Evolutionary conservation across 2,113 vertebrate species (phyloP).

Genomic region (Silurus asotus): DNA sequence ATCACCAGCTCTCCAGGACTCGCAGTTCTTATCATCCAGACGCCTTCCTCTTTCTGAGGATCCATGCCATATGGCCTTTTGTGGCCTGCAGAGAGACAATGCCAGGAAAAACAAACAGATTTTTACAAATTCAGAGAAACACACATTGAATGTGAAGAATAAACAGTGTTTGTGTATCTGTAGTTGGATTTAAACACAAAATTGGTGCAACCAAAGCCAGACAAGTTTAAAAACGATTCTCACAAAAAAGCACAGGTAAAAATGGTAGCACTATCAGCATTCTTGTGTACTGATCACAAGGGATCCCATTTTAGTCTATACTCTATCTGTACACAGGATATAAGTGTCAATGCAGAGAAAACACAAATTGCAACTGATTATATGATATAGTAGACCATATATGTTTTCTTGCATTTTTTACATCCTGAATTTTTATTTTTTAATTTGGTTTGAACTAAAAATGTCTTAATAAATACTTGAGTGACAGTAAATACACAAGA

Average conservation of each 20-base stretch:
- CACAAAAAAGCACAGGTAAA: not conserved
- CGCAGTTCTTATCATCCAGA: slow-evolving; percentile 85
- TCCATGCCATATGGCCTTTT: slow-evolving; percentile 92
- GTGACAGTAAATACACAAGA: not conserved
- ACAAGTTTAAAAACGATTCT: not conserved
- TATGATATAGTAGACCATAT: not conserved
- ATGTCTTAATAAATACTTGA: not conserved
- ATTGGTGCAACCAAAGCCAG: not conserved
- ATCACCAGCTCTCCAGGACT: slow-evolving; percentile 83
- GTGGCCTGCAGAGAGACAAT: slow-evolving; percentile 75
- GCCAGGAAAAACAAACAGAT: slow-evolving; percentile 19
- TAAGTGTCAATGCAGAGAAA: slow-evolving; percentile 7
- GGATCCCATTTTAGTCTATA: not conserved
- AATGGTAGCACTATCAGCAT: not conserved
- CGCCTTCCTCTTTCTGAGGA: slow-evolving; percentile 79
- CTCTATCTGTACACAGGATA: not conserved
- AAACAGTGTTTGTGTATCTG: not conserved
- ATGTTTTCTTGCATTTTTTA: not conserved
- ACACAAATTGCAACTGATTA: not conserved
- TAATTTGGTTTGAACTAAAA: not conserved
- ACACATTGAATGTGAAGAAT: not conserved
- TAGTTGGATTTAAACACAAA: not conserved
- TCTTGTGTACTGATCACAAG: not conserved
- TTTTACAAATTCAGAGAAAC: not conserved
- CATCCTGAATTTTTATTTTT: not conserved